phyloP scores from a whole-genome alignment of 2,888 invertebrate species.

The Phengaris arion region DNA sequence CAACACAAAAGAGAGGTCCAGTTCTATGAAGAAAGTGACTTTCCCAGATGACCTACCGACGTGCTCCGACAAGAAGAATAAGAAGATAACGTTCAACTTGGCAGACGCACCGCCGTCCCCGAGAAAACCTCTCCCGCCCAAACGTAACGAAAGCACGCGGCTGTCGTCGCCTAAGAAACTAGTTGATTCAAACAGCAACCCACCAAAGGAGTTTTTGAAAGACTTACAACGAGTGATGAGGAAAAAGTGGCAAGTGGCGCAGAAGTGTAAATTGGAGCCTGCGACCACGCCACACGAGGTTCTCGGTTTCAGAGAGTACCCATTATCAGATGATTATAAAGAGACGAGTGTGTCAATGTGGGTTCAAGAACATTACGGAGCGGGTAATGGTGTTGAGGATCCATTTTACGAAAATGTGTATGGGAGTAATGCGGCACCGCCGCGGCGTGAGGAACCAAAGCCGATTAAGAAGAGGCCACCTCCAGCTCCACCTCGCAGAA shows the following conservation, averaged over 20 bases:
- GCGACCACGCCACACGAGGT: slow-evolving; percentile 95
- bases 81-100: slow-evolving; percentile 84
- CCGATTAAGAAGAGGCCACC: slow-evolving; percentile 86
- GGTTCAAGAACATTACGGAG: slow-evolving; percentile 93
- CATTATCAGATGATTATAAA: slow-evolving; percentile 84
- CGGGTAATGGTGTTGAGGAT: slow-evolving; percentile 58
- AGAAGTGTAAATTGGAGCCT: slow-evolving; percentile 92
- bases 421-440: slow-evolving; percentile 51
- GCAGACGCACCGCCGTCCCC: slow-evolving; percentile 79
- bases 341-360: slow-evolving; percentile 93
- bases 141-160: slow-evolving; percentile 86
- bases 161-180: slow-evolving; percentile 88
- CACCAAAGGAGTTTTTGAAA: slow-evolving; percentile 90
- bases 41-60: slow-evolving; percentile 80
- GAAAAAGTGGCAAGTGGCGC: slow-evolving; percentile 95
- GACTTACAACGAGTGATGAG: slow-evolving; percentile 95
- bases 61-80: slow-evolving; percentile 76
- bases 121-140: slow-evolving; percentile 86
- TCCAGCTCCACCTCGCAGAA: slow-evolving; percentile 93
- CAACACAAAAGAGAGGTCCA: slow-evolving; percentile 44
- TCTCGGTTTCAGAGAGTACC: slow-evolving; percentile 91
- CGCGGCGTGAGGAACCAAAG: slow-evolving; percentile 59
- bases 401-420: slow-evolving; percentile 88
- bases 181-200: slow-evolving; percentile 84
- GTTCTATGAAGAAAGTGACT: slow-evolving; percentile 77